A percentile compares a stretch with the other conserved stretches of the same genome.
These are phyloP conservation scores for Polymixis lichenea DNA, from an alignment of 2,888 invertebrate species.

Conservation along the genomic window DNA sequence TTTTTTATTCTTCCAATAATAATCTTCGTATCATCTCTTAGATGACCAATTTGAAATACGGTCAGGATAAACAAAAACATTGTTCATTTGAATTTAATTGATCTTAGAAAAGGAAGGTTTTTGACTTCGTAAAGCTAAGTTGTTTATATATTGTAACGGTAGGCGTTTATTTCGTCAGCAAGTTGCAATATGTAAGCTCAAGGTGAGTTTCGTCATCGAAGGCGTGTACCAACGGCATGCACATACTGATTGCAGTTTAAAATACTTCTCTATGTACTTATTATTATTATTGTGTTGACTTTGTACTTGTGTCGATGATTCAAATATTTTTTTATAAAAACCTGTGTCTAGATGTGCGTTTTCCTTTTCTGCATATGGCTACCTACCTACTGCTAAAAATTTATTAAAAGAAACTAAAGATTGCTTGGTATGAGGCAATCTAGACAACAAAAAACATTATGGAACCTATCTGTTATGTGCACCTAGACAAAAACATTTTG, in stretches of 20 bases:
- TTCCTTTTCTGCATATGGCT: neutral
- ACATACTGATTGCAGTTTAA: conserved; percentile 23
- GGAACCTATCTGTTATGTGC: no score
- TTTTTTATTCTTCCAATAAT: neutral
- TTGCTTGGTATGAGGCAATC: no score
- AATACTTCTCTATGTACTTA: neutral
- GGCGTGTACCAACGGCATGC: conserved; percentile 19
- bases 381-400: neutral
- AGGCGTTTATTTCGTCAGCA: conserved; percentile 73
- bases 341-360: neutral
- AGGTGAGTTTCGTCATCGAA: conserved; percentile 77
- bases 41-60: neutral
- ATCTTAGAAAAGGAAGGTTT: conserved; percentile 13
- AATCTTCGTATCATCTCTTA: neutral
- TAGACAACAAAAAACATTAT: no score
- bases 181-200: conserved; percentile 76
- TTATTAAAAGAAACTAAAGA: neutral
- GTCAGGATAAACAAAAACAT: neutral
- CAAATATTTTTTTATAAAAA: no score
- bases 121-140: conserved; percentile 5
- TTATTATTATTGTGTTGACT: neutral
- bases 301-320: neutral
- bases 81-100: neutral
- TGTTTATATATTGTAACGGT: conserved; percentile 46
- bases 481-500: neutral